phyloP scores from a whole-genome alignment of 2,888 invertebrate genomes.

The Blastobasis adustella region DNA sequence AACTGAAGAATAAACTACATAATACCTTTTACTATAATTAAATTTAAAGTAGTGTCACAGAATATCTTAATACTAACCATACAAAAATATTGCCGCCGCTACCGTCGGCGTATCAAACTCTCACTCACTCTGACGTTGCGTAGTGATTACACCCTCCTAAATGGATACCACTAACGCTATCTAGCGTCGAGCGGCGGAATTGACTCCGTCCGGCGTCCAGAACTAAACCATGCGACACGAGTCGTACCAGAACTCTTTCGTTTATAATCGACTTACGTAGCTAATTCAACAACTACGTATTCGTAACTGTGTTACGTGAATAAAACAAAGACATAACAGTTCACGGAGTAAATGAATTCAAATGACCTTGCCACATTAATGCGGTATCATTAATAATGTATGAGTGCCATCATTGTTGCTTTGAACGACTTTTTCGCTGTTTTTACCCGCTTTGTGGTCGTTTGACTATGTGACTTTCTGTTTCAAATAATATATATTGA shows the following conservation, averaged over 20 bases:
- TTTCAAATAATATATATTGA: background rate
- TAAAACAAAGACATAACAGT: background rate
- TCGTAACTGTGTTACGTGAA: background rate
- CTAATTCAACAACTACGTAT: slow-evolving; percentile 7
- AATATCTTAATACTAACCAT: too few species aligned
- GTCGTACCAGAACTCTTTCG: too few species aligned
- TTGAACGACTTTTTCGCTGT: slow-evolving; percentile 45
- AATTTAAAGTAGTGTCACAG: too few species aligned
- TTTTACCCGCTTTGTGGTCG: slow-evolving; percentile 17
- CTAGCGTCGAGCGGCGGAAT: slow-evolving; percentile 56
- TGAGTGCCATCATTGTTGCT: slow-evolving; percentile 56
- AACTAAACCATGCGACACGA: slow-evolving; percentile 9
- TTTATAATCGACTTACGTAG: too few species aligned
- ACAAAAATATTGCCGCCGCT: too few species aligned
- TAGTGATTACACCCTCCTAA: background rate
- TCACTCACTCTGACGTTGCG: too few species aligned
- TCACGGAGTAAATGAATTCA: slow-evolving; percentile 54
- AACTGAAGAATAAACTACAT: too few species aligned
- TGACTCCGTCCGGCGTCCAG: slow-evolving; percentile 29
- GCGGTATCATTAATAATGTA: slow-evolving; percentile 56
- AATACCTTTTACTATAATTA: too few species aligned
- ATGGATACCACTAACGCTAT: slow-evolving; percentile 51
- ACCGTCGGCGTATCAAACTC: too few species aligned
- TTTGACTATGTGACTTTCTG: background rate
- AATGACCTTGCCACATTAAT: slow-evolving; percentile 70